Base-by-base conservation (phyloP, 2,888 invertebrate genomes). In the Perizoma flavofasciatum region DNA sequence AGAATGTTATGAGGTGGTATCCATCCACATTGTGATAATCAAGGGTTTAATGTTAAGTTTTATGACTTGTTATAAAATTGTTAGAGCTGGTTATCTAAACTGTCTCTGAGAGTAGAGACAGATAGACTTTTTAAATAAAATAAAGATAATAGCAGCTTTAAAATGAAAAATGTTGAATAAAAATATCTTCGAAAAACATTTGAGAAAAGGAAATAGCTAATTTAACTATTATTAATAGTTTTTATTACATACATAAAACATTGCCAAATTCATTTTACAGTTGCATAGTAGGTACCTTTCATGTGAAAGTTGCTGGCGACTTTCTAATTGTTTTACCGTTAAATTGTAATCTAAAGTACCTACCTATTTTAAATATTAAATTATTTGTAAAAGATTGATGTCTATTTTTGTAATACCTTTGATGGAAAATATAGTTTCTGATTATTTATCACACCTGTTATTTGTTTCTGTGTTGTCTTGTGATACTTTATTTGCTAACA, bases 381-480 rank as follows among this genome's bases (percentile, higher is more conserved):
- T 63, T 68, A 74, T 72, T 63, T 66, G 55, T 70, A 68, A 65
- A 66, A 61, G 65, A 63, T 57, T 59, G 41, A 62, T 67, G 70
- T 72, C 73, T 82, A 81, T 81, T 82, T 82, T 82, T 22, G 76
- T 79, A 78, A 73, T n/a, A 66, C 68, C 70, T 72, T 76, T 78
- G 69, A 53, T 72, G 54, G 55, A 57, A 66, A 74, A 77, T 78
- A 79, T 74, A 77, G 67, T 67, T 69, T 68, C 72, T 74, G 69
- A 62, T 61, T 62, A 60, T 61, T 53, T 64, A 59, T 43, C 57
- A 68, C 52, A 37, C 68, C 66, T 72, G 45, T 65, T 64, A 55
- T 59, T 64, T 66, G 32, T 52, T 49, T 52, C n/a, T 8, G n/a
- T 50, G 47, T 55, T 9, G 22, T 32, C 32, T 32, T 55, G 47